Evolutionary conservation across 2,797 vertebrate species (phyloP), one percentile per base, ranked within the genome.

Genomic region (Pachyuromys duprasi): DNA sequence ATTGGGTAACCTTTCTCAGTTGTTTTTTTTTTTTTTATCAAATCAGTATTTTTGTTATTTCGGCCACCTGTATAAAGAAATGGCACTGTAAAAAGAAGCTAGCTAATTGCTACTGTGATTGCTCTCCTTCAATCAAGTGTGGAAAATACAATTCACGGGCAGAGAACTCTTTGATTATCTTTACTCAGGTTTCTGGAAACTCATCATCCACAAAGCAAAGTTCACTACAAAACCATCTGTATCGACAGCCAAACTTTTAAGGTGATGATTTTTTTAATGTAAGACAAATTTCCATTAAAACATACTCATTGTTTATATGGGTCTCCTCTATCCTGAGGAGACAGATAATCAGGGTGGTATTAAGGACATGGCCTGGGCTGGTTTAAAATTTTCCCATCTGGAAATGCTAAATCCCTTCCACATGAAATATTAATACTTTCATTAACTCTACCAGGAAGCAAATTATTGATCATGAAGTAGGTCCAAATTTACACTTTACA

Each of bases 401-500:
- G 28, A 97, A 95, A 95, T 95, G 31, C 18, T 83, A 87, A 33
- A 74, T 62, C 57, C 87, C 18, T 69, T 74, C 15, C 74, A 45
- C 63, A 72, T 24, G 57, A 14, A 89, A 81, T 79, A 97, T 93
- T 97, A 96, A 96, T 93, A 89, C 70, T 76, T 4, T 57, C 90
- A 96, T 17, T 89, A 96, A 89, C 81, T 86, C 93, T 53, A 96
- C 7, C 81, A 90, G 65, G 49, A 97, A 97, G 82, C 75, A 70
- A 33, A 96, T 93, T 94, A 95, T n/a, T 96, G 95, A 97, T 76
- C 94, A 86, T 63, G 93, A 96, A 95, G 93, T 89, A 89, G 33
- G 86, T 80, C 79, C 96, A 81, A 96, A 95, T 97, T 95, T 78
- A 67, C 96, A 89, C 97, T 95, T 97, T 92, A 92, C 26, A 78